Base-by-base conservation (phyloP, 2,888 invertebrate genomes). In the Dynastes hyllus region DNA sequence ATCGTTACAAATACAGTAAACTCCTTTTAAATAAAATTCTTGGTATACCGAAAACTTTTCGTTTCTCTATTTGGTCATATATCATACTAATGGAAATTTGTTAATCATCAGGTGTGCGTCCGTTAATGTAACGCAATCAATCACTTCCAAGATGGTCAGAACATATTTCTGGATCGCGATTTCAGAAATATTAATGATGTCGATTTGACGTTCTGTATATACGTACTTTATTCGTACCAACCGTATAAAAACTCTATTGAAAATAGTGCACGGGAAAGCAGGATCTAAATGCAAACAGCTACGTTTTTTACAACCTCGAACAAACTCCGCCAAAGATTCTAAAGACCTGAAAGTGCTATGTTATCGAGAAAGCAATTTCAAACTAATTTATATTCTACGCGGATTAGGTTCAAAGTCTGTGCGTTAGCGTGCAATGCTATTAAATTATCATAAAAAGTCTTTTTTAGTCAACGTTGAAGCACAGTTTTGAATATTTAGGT, bases 381-480 rank as follows among this genome's bases (percentile, higher is more conserved):
- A 78, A 78, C 71, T 78, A 78, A 78, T 78, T 78, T 78, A 73
- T 78, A 78, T 78, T 78, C 78, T 66, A 73, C 55, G 73, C 70
- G 63, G 73, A 51, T 61, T 73, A 73, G 73, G 73, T 73, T 45
- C 32, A 73, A 73, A 73, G 58, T 58, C 58, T 40, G 58, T 73
- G 73, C 22, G 73, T 32, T 71, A 32, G 55, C 22, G 37, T 71
- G 71, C 37, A 58, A n/a, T 45, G 58, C 73, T 58, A 73, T 73
- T 58, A 73, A 73, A 73, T 73, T 73, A 73, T 40, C 73, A 73
- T 73, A 55, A 73, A 37, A 73, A 73, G n/a, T 32, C 58, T 29
- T 58, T 73, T 73, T 40, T 16, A 22, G 16, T 11, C 73, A 45
- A 22, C 45, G 37, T 22, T 9, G 58, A 40, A 11, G 40, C 9